Base-by-base conservation (phyloP, 2,113 vertebrate species). In the Hypocryptadius cinnamomeus region DNA sequence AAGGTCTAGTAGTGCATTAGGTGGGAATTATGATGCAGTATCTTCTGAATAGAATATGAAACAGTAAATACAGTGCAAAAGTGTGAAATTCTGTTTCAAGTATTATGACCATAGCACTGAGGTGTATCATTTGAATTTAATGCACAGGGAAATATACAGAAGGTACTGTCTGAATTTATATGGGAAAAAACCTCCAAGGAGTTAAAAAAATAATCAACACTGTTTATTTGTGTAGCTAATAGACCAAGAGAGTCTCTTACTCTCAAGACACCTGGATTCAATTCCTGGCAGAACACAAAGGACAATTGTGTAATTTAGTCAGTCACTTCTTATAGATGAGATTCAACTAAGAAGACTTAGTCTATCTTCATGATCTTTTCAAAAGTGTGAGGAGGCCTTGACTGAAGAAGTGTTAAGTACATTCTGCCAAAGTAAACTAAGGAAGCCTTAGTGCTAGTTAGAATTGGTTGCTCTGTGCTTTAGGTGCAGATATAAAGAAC, bases 281-380 rank as follows among this genome's bases (percentile, higher is more conserved):
- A 30, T 93, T 95, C 74, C 66, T 81, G 65, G 73, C 44, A 48
- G 68, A 89, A 72, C 65, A 90, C 89, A 93, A 80, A 91, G 68
- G 44, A 89, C 78, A 77, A 37, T 37, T 74, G 73, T 90, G 56
- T 82, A 53, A 68, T 94, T 92, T 71, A 64, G 42, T 70, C 79
- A 84, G 56, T 91, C 60, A 64, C 54, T 91, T 89, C 69, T 50
- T 64, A 60, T 10, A 92, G 60, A 85, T 70, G 79, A 91, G 76
- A 80, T 92, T 92, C 72, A 78, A 12, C 56, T 78, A 60, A 83
- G 64, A n/a, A 79, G 24, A 47, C 24, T 50, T 79, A 64, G 51
- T 73, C 31, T 90, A 69, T 64, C 57, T 83, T 91, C 86, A 61
- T 54, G n/a, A 91, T 94, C 72, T 95, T 95, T 94, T 90, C n/a